These are phyloP conservation scores for Picus viridis DNA, from an alignment of 2,797 vertebrate genomes.

Conservation along the genomic window DNA sequence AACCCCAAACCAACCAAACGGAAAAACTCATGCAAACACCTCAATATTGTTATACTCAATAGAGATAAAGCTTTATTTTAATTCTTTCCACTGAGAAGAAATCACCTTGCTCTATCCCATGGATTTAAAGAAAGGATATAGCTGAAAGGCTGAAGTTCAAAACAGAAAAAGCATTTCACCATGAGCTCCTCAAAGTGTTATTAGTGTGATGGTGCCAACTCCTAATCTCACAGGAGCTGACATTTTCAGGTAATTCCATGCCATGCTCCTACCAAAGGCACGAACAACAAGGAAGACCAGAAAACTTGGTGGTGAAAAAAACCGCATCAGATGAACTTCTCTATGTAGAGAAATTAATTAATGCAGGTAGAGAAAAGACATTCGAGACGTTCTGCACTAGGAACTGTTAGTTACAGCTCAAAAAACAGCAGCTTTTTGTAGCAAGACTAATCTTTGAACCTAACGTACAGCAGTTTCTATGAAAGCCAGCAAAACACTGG, in stretches of 20 bases:
- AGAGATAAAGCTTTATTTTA: not conserved
- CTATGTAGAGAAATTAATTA: not conserved
- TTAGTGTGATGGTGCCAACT: not conserved
- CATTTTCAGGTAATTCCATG: not conserved
- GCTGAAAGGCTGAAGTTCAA: not conserved
- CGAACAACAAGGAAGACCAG: not conserved
- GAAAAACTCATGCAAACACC: too few species aligned
- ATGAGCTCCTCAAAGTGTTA: not conserved
- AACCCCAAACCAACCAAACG: too few species aligned
- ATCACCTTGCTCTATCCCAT: not conserved
- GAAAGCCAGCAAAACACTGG: not conserved
- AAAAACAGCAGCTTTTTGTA: not conserved
- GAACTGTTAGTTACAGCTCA: not conserved
- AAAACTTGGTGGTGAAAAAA: not conserved
- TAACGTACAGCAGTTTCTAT: not conserved
- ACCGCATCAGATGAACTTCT: not conserved
- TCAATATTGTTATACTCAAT: not conserved
- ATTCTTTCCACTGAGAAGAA: not conserved
- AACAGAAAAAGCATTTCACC: not conserved
- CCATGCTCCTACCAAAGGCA: not conserved
- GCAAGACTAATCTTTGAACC: not conserved
- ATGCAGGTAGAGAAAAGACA: not conserved
- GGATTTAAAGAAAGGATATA: not conserved
- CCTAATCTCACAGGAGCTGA: not conserved
- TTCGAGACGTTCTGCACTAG: not conserved